These are phyloP conservation scores for Panulirus ornatus DNA, from an alignment of 1,140 invertebrate genomes.

Conservation along the genomic window DNA sequence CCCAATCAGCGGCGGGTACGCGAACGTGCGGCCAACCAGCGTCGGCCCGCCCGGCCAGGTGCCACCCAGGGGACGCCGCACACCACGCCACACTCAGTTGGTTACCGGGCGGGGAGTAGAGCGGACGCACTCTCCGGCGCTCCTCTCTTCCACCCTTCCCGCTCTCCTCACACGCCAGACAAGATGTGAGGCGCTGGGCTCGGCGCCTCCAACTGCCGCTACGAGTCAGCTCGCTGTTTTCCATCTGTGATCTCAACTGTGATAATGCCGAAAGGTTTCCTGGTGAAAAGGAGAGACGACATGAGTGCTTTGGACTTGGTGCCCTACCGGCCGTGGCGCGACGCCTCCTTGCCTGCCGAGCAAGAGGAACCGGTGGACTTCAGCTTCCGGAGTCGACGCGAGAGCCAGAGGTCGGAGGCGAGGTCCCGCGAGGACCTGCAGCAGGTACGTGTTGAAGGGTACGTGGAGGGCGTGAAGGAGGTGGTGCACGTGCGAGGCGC, in stretches of 20 bases:
- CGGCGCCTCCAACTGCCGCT: slow-evolving; percentile 18
- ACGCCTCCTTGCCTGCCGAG: slow-evolving; percentile 32
- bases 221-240: slow-evolving; percentile 33
- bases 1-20: slow-evolving; percentile 59
- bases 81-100: slow-evolving; percentile 58
- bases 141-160: slow-evolving; percentile 48
- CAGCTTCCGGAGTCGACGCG: slow-evolving; percentile 53
- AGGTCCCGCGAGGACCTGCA: slow-evolving; percentile 31
- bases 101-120: slow-evolving; percentile 62
- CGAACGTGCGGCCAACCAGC: slow-evolving; percentile 70
- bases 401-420: slow-evolving; percentile 30
- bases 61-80: slow-evolving; percentile 43
- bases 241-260: slow-evolving; percentile 74
- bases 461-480: slow-evolving; percentile 45
- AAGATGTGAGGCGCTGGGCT: slow-evolving; percentile 69
- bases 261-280: slow-evolving; percentile 74
- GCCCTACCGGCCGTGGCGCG: slow-evolving; percentile 69
- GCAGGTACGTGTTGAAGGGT: slow-evolving; percentile 32
- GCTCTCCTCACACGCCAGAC: slow-evolving; percentile 18
- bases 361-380: slow-evolving; percentile 67
- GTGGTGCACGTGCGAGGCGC: slow-evolving; percentile 29
- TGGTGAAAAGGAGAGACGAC: slow-evolving; percentile 72
- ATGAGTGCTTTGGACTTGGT: slow-evolving; percentile 71
- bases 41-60: slow-evolving; percentile 58
- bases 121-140: slow-evolving; percentile 67